Evolutionary conservation across 2,888 invertebrate genomes (phyloP).

Genomic region (Caenorhabditis sulstoni): DNA sequence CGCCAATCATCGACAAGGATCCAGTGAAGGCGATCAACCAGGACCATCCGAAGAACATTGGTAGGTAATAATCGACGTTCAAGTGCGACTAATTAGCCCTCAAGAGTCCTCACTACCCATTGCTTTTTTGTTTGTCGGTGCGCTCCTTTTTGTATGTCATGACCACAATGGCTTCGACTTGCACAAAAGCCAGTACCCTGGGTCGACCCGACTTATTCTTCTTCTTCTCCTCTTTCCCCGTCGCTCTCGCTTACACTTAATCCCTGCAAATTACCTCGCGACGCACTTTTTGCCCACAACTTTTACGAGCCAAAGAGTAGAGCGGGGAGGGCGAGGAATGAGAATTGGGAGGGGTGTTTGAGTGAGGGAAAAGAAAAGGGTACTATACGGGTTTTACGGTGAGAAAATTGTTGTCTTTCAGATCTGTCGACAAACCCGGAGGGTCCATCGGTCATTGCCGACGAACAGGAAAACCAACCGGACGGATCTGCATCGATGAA

Average conservation of each 20-base stretch:
- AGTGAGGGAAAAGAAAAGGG: not conserved
- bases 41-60: conserved; percentile 47
- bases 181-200: conserved; percentile 3
- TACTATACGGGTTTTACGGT: conserved; percentile 12
- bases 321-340: conserved; percentile 4
- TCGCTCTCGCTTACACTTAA: conserved; percentile 34
- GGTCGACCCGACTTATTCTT: not conserved
- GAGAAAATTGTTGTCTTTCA: conserved; percentile 26
- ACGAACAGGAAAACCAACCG: conserved; percentile 29
- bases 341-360: not conserved
- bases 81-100: not conserved
- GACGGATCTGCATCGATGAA: conserved; percentile 26
- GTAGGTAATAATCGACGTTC: conserved; percentile 7
- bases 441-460: conserved; percentile 44
- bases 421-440: conserved; percentile 49
- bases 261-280: conserved; percentile 46
- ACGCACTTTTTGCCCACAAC: conserved; percentile 39
- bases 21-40: conserved; percentile 28
- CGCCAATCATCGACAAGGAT: conserved; percentile 35
- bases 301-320: conserved; percentile 45
- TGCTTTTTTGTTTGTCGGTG: not conserved
- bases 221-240: conserved; percentile 3
- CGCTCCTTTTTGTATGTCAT: conserved; percentile 5
- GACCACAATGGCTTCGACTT: not conserved
- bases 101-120: not conserved